Evolutionary conservation across 2,888 invertebrate species (phyloP), one percentile per base, ranked within the genome.

Genomic region (Chloroclystis v-ata): DNA sequence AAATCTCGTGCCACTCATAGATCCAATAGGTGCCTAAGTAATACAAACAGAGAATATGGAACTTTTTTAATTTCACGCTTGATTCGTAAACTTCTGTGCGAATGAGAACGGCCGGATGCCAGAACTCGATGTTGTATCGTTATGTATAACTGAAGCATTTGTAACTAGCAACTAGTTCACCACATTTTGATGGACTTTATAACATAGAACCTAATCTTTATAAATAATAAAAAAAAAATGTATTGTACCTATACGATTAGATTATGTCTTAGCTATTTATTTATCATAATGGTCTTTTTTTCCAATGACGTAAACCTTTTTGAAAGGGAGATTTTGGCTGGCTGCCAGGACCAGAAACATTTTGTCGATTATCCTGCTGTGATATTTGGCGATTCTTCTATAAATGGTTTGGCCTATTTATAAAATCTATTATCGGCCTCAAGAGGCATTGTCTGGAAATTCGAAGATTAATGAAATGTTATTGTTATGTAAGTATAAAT

Each of bases 41-140:
- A 56, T 52, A 59, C 53, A 56, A 48, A 64, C 58, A 65, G 54
- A 58, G 68, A 68, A 75, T 72, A 73, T 71, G 68, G 62, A 82
- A 82, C 78, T 84, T 83, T 84, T 85, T 82, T 85, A 82, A 85
- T 85, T 82, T 84, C 78, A 83, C 78, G 83, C 78, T 80, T 73
- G 77, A 80, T 78, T 76, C 75, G 69, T 61, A 72, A 78, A 74
- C 72, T 78, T 73, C 66, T 65, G 63, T 62, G 41, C 60, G 69
- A 65, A 52, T 59, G 68, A 59, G 58, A 53, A 60, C 35, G 39
- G 16, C 13, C 37, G 49, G 57, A 65, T 72, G 69, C 67, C 67
- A 70, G 72, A 71, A 60, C 72, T 66, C 61, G 46, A 51, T 60
- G 57, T 57, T 62, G 57, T 67, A 67, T 66, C 68, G 65, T 55